phyloP scores from a whole-genome alignment of 2,113 vertebrate genomes.

The Elachura formosa region DNA sequence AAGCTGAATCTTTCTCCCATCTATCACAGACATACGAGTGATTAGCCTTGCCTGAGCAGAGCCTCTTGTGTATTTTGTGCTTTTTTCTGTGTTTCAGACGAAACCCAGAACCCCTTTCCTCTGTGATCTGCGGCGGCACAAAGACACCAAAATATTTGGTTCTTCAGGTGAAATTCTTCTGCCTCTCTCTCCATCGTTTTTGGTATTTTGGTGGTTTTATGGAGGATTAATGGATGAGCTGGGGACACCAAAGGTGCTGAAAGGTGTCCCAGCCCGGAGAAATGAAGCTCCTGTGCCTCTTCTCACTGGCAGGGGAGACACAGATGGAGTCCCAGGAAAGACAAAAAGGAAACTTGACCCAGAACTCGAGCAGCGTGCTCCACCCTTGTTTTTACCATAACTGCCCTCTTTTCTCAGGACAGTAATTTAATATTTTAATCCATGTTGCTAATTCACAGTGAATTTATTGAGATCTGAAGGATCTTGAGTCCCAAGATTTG shows the following conservation, averaged over 20 bases:
- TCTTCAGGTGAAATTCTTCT: background rate
- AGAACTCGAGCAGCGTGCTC: background rate
- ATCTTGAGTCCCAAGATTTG: background rate
- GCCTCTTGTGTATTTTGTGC: background rate
- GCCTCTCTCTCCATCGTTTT: background rate
- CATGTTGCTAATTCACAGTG: background rate
- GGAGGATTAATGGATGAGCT: background rate
- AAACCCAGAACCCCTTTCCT: too few relatives aligned
- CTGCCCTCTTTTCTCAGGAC: background rate
- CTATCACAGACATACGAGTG: background rate
- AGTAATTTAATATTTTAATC: background rate
- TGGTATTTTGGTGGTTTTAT: background rate
- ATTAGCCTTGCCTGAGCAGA: background rate
- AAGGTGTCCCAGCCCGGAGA: background rate
- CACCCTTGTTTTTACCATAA: background rate
- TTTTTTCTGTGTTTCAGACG: background rate
- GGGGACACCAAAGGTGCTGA: background rate
- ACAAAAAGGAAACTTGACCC: background rate
- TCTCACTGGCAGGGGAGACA: background rate
- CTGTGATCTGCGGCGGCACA: background rate
- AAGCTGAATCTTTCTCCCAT: background rate
- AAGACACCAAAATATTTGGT: background rate
- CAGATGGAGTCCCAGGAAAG: background rate
- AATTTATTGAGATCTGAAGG: background rate
- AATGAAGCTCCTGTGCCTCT: background rate